Evolutionary conservation across 2,888 invertebrate species (phyloP), one percentile per base, ranked within the genome.

Genomic region (Chironomus riparius): DNA sequence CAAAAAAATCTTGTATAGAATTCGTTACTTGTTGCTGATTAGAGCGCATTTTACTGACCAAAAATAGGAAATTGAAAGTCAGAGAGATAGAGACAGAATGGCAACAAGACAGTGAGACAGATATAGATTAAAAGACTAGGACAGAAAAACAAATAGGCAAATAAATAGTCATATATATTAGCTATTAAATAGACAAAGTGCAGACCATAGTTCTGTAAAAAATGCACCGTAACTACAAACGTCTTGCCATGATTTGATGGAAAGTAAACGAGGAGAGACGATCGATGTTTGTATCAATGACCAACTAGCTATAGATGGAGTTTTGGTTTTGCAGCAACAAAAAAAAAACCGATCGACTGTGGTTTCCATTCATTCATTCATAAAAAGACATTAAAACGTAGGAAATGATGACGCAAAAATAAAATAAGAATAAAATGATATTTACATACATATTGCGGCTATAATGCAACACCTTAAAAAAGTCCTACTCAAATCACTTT

Each of bases 401-500:
- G 65, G 65, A 65, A 65, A 65, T 65, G 65, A 65, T 65, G 65
- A 65, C 24, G 65, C 21, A 21, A 24, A 24, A 62, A 28, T n/a
- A n/a, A 65, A 65, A 22, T 21, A 24, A 24, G 65, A 13, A 24
- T 21, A 65, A 65, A 21, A 65, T 56, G 65, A 65, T 13, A 65
- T 18, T 65, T 65, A 22, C 65, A 65, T 38, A 38, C 38, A 38
- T 38, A 38, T 38, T 38, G 38, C 38, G 38, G 38, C 38, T 38
- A 38, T 56, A 56, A 56, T 15, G 21, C 65, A 65, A 65, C 65
- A 65, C 65, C 65, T 65, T 18, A n/a, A 56, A 18, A n/a, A 65
- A 65, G 21, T 65, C 65, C 65, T 65, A 65, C 65, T 65, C 65
- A 65, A 18, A 65, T 24, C 21, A 65, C 18, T 65, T 62, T 65